These are phyloP conservation scores for Cephus cinctus DNA, from an alignment of 1,140 invertebrate genomes.

Conservation along the genomic window DNA sequence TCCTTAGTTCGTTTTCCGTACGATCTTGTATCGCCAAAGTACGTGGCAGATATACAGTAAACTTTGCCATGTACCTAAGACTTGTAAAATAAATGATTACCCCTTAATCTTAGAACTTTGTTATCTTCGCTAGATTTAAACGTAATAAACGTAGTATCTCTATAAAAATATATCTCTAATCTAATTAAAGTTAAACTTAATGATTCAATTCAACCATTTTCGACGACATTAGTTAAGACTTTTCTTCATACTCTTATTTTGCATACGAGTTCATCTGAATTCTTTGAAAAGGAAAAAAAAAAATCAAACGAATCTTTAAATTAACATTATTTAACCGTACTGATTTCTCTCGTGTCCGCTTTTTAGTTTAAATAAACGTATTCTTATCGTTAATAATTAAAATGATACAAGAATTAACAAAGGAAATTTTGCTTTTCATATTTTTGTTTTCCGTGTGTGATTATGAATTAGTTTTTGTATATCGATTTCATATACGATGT, in stretches of 20 bases:
- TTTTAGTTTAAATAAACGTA: no score
- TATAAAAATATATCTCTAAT: conserved; percentile 41
- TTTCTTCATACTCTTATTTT: not conserved
- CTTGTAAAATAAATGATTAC: conserved; percentile 16
- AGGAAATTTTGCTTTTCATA: not conserved
- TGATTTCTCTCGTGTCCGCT: no score
- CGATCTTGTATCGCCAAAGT: no score
- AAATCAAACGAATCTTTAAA: no score
- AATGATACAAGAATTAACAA: not conserved
- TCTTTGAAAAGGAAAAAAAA: no score
- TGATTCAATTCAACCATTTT: conserved; percentile 17
- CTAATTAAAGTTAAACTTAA: conserved; percentile 19
- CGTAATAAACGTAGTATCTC: conserved; percentile 23
- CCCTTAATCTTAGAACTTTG: conserved; percentile 15
- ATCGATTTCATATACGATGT: not conserved
- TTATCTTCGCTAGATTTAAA: conserved; percentile 24
- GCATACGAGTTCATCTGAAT: no score
- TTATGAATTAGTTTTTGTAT: not conserved
- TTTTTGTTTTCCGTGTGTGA: not conserved
- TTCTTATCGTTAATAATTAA: not conserved
- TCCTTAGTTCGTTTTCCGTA: conserved; percentile 1
- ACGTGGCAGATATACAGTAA: conserved; percentile 9
- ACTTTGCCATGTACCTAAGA: conserved; percentile 13
- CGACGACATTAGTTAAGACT: not conserved
- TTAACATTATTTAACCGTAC: no score